Percentiles rank a stretch among this genome's conserved stretches.
Evolutionary conservation across 2,797 vertebrate genomes (phyloP).

Genomic region (Poeciliopsis infans): DNA sequence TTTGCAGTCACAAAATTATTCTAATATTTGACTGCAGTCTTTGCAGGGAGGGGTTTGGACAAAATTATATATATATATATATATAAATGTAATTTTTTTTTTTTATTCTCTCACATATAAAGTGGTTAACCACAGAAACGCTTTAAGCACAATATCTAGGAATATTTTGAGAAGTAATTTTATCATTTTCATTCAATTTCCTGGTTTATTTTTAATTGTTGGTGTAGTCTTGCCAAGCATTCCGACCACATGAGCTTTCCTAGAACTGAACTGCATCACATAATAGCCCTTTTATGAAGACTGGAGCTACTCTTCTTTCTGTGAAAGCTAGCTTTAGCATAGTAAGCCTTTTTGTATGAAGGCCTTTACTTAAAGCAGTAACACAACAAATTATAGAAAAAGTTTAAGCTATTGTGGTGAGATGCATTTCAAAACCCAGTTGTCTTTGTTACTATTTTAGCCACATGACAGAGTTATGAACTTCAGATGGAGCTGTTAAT

Average conservation of each 20-base stretch:
- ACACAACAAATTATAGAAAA: conserved; percentile 13
- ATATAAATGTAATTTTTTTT: too few relatives aligned
- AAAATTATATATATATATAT: background rate
- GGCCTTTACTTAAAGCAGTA: conserved; percentile 23
- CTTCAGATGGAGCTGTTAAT: conserved; percentile 18
- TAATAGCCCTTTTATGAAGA: conserved; percentile 11
- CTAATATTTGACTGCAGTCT: background rate
- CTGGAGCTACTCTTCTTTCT: conserved; percentile 3
- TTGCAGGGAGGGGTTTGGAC: background rate
- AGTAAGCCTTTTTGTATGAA: background rate
- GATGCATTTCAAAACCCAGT: conserved; percentile 1
- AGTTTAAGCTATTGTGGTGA: conserved; percentile 24
- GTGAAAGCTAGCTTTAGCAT: conserved; percentile 12
- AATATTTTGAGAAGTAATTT: conserved; percentile 7
- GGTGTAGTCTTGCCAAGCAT: conserved; percentile 7
- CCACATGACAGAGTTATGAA: conserved; percentile 26
- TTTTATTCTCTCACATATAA: background rate
- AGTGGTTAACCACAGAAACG: background rate
- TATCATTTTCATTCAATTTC: background rate
- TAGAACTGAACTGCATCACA: background rate
- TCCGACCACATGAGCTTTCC: background rate
- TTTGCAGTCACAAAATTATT: conserved; percentile 14
- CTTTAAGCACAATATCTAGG: background rate
- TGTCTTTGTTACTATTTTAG: conserved; percentile 30
- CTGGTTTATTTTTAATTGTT: conserved; percentile 28